Evolutionary conservation across 2,797 vertebrate genomes (phyloP).

Genomic region (Scolopax rusticola): DNA sequence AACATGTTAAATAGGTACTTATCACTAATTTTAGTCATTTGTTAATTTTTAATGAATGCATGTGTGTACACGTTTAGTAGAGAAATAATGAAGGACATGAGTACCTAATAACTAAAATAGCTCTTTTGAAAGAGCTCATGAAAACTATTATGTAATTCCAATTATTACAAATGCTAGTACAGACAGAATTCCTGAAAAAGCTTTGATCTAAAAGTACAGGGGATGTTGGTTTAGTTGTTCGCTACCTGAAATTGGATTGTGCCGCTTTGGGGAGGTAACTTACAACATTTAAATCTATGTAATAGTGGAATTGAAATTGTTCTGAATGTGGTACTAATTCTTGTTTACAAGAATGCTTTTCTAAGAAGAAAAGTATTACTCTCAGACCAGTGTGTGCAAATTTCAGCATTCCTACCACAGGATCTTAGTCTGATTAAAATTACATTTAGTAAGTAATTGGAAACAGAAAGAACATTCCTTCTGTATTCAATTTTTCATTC

Average conservation of each 20-base stretch:
- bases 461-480: background rate
- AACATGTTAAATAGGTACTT: background rate
- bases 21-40: background rate
- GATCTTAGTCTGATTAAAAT: background rate
- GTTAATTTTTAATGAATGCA: conserved; percentile 3
- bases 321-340: background rate
- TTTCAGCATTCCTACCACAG: background rate
- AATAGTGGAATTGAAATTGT: background rate
- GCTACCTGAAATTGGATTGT: conserved; percentile 29
- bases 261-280: conserved; percentile 10
- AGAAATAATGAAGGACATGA: conserved; percentile 24
- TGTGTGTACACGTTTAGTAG: background rate
- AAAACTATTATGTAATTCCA: background rate
- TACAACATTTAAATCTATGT: background rate
- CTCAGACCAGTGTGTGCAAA: background rate
- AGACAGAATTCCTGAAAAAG: conserved; percentile 37
- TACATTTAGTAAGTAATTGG: background rate
- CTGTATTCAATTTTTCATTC: background rate
- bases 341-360: background rate
- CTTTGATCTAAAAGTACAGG: background rate
- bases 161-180: background rate
- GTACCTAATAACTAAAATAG: background rate
- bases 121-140: background rate
- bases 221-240: background rate
- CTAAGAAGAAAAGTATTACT: background rate